Evolutionary conservation across 2,113 vertebrate genomes (phyloP).

Genomic region (Anolis sagrei): DNA sequence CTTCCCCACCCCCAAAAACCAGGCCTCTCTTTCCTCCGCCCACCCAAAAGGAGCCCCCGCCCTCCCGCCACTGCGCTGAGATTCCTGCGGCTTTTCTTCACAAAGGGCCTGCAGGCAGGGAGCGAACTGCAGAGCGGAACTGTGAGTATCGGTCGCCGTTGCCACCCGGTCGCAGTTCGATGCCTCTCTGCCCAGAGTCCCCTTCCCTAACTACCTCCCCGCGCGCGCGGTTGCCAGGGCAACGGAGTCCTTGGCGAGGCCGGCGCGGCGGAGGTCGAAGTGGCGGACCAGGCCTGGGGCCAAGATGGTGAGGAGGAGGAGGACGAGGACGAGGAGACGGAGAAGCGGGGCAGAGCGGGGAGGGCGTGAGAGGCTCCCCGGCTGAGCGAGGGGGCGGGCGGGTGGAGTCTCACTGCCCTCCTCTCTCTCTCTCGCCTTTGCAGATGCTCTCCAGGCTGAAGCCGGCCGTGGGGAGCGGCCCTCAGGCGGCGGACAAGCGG

Average conservation of each 20-base stretch:
- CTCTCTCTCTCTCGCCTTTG: conserved; percentile 6
- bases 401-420: too few species aligned
- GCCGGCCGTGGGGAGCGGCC: conserved; percentile 86
- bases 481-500: conserved; percentile 73
- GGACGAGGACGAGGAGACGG: neutral
- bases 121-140: conserved; percentile 41
- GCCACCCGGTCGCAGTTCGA: conserved; percentile 28
- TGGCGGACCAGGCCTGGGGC: neutral
- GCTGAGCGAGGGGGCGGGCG: fast-evolving
- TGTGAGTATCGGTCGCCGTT: fast-evolving
- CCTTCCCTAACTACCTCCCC: conserved; percentile 10
- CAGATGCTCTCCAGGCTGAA: conserved; percentile 95
- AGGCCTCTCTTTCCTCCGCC: neutral
- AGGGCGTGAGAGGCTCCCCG: neutral
- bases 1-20: too few species aligned
- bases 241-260: conserved; percentile 41
- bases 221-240: conserved; percentile 43
- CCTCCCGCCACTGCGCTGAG: neutral
- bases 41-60: neutral
- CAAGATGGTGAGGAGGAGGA: conserved; percentile 60
- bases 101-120: neutral
- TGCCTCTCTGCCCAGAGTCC: neutral
- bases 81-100: neutral
- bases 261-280: too few species aligned
- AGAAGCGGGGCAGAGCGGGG: fast-evolving